phyloP scores from a whole-genome alignment of 2,888 invertebrate genomes.

The Trichopria drosophilae region DNA sequence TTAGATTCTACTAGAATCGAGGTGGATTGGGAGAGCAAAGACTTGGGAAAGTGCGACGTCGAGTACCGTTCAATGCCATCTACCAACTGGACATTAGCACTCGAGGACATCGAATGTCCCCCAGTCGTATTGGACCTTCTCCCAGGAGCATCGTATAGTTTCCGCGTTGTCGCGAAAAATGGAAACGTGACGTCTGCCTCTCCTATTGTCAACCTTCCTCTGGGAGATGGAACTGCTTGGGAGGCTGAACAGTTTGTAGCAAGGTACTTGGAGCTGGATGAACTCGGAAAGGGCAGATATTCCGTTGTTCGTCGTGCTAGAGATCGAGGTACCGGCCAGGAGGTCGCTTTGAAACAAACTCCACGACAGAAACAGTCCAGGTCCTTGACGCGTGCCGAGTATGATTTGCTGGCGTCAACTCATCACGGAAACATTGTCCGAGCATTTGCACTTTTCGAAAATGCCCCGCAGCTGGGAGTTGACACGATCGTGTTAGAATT shows the following conservation, averaged over 20 bases:
- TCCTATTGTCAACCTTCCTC: conserved; percentile 65
- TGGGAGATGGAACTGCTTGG: conserved; percentile 68
- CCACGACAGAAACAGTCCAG: conserved; percentile 66
- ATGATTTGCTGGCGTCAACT: conserved; percentile 68
- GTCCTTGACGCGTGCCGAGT: conserved; percentile 72
- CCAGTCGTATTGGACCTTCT: conserved; percentile 49
- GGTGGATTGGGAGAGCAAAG: conserved; percentile 51
- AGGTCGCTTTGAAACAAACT: conserved; percentile 77
- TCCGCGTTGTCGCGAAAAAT: conserved; percentile 72
- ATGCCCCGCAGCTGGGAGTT: conserved; percentile 70
- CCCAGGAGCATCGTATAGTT: conserved; percentile 70
- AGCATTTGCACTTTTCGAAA: conserved; percentile 77
- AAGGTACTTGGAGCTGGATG: conserved; percentile 64
- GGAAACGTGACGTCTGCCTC: conserved; percentile 61
- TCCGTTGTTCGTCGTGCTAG: conserved; percentile 73
- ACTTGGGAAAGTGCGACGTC: conserved; percentile 45
- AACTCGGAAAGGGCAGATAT: conserved; percentile 74
- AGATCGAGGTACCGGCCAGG: conserved; percentile 75
- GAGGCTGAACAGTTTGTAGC: conserved; percentile 70
- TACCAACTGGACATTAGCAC: conserved; percentile 45
- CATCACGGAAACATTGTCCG: conserved; percentile 73
- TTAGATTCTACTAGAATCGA: conserved; percentile 49
- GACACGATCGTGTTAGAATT: conserved; percentile 77
- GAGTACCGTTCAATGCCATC: conserved; percentile 51
- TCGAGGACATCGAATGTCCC: conserved; percentile 45